A percentile compares a stretch with the other conserved stretches of the same genome.
Evolutionary conservation across 2,888 invertebrate species (phyloP).

Genomic region (Conistra vaccinii): DNA sequence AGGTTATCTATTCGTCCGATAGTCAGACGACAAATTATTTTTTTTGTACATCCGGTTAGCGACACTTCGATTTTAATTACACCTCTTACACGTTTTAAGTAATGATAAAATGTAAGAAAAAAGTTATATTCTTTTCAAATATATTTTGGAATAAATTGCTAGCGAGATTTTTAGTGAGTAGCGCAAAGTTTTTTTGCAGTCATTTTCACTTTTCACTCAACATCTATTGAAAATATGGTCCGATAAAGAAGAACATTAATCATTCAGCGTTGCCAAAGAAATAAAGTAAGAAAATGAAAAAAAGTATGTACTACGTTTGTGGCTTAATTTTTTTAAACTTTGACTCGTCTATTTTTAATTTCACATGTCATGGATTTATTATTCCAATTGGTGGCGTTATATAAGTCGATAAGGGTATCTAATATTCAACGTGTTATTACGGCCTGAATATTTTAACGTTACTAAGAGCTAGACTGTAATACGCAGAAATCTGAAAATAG

Average conservation of each 20-base stretch:
- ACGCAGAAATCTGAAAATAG: constrained; percentile 15
- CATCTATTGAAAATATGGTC: neutral
- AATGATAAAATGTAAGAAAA: neutral
- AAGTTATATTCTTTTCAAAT: neutral
- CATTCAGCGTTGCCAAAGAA: neutral
- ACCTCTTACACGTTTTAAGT: too few species aligned
- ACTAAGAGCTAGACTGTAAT: neutral
- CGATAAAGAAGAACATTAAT: neutral
- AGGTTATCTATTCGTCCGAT: too few species aligned
- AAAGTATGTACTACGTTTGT: neutral
- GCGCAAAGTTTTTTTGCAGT: neutral
- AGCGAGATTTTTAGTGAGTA: neutral
- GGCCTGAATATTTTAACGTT: constrained; percentile 22
- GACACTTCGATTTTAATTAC: too few species aligned
- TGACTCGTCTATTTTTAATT: neutral
- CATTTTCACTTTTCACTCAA: neutral
- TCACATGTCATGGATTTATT: neutral
- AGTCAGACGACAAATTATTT: too few species aligned
- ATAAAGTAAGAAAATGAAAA: neutral
- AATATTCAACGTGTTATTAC: constrained; percentile 14
- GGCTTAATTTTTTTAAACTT: neutral
- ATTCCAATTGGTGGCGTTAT: too few species aligned
- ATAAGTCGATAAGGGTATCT: neutral
- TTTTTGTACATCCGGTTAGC: too few species aligned
- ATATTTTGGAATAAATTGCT: neutral